Evolutionary conservation across 2,797 vertebrate species (phyloP), one percentile per base, ranked within the genome.

Genomic region (Chloroceryle inda): DNA sequence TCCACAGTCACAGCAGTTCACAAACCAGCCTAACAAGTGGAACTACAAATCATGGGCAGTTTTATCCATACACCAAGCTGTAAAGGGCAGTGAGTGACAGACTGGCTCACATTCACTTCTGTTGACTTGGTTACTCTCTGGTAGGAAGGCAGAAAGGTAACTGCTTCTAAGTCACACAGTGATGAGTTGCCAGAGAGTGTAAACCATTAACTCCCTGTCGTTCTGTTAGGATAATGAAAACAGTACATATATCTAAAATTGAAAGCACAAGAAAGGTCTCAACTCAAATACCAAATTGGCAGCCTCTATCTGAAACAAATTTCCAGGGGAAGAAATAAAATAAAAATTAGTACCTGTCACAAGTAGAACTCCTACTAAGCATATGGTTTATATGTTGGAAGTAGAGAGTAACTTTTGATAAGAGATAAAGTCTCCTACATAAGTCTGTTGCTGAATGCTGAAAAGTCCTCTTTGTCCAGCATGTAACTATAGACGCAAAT

Each of bases 101-200:
- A 66, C 5, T n/a, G 62, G 35, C n/a, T 91, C 26, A 72, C 20
- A 61, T 17, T 78, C 18, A 50, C 20, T 69, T 50, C 35, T 63
- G 11, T 2, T 84, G 58, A 63, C 35, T 27, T 35, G 37, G 27
- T 64, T 81, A 59, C 18, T 24, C 21, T 38, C 59, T 63, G 24
- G 7, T 3, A 86, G 31, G 73, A 71, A 33, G 61, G 10, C 17
- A 86, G 50, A 77, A 84, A 71, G 5, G 23, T 31, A 85, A 35
- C 47, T 4, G 8, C 11, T 67, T 27, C 33, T 52, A 88, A 86
- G 23, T 27, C 37, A 56, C 19, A 74, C 3, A 59, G 35, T 13
- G 22, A 15, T 9, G 22, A 59, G 29, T 2, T 40, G 37, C 49
- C 38, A 55, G 12, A 22, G 5, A 0, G 0, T 6, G 2, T 35